These are phyloP conservation scores for Nomada goodeniana DNA, from an alignment of 2,888 invertebrate genomes.

Conservation along the genomic window DNA sequence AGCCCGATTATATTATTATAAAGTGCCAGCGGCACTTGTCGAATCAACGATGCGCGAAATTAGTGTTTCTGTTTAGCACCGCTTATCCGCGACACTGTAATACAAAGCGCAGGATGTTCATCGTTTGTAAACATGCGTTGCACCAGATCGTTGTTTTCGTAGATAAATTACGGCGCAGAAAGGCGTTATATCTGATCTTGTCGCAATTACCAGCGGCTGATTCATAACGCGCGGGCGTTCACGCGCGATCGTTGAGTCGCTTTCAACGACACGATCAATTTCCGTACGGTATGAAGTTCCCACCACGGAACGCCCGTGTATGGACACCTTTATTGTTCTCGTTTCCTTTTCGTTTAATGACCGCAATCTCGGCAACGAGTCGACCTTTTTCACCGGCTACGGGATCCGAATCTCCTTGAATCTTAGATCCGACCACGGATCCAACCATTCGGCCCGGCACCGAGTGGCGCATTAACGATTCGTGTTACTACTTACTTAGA, in stretches of 20 bases:
- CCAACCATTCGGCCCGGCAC: conserved; percentile 9
- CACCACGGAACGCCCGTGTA: not conserved
- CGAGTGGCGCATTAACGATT: conserved; percentile 3
- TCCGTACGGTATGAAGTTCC: conserved; percentile 18
- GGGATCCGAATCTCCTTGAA: conserved; percentile 29
- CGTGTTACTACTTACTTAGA: not conserved
- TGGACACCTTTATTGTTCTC: conserved; percentile 12
- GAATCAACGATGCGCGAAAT: conserved; percentile 29
- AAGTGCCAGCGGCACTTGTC: conserved; percentile 24
- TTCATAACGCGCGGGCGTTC: conserved; percentile 59
- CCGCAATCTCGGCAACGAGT: conserved; percentile 23
- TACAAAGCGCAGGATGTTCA: conserved; percentile 1
- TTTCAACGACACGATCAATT: conserved; percentile 48
- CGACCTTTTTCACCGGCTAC: conserved; percentile 27
- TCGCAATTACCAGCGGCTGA: conserved; percentile 64
- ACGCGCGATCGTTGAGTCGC: conserved; percentile 24
- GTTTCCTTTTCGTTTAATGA: not conserved
- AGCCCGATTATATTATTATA: not conserved
- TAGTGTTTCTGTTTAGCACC: conserved; percentile 35
- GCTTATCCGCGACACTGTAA: conserved; percentile 21
- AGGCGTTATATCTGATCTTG: conserved; percentile 64
- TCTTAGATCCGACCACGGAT: conserved; percentile 18
- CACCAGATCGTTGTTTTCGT: conserved; percentile 63
- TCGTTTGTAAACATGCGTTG: conserved; percentile 59
- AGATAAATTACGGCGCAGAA: conserved; percentile 61